Evolutionary conservation across 92 coral and sea anemone genomes (phyloP).

Genomic region (Diadumene lineata): DNA sequence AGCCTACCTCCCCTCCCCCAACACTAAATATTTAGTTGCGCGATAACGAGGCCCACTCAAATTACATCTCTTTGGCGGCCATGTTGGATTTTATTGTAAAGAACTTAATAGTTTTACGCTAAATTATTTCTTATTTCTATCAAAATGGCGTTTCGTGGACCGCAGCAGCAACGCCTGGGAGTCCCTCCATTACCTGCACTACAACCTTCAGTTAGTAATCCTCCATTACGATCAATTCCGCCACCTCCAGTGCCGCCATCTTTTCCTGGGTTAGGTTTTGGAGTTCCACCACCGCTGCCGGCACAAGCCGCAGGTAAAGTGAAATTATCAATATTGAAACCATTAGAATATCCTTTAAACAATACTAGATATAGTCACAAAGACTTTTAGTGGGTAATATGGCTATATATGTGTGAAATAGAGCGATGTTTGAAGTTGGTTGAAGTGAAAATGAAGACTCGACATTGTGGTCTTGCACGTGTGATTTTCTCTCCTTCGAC

Average conservation of each 20-base stretch:
- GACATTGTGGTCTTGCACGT: not conserved
- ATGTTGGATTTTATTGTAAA: conserved; percentile 39
- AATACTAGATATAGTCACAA: too few species aligned
- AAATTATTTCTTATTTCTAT: conserved; percentile 9
- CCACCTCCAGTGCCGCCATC: conserved; percentile 93
- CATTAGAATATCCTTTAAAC: not conserved
- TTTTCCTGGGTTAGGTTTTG: conserved; percentile 71
- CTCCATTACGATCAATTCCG: conserved; percentile 66
- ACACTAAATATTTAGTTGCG: not conserved
- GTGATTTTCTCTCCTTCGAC: not conserved
- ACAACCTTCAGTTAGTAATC: conserved; percentile 56
- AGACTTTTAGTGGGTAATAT: not conserved
- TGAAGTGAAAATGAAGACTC: not conserved
- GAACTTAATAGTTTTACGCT: conserved; percentile 7
- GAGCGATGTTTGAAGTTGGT: not conserved
- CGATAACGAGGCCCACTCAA: conserved; percentile 20
- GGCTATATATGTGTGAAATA: not conserved
- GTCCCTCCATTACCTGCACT: conserved; percentile 75
- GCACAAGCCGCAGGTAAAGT: conserved; percentile 55
- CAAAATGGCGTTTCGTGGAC: conserved; percentile 84
- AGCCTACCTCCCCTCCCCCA: conserved; percentile 1
- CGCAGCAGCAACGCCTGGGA: conserved; percentile 70
- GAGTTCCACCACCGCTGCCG: conserved; percentile 84
- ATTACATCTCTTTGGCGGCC: conserved; percentile 36
- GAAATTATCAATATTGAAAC: not conserved